Evolutionary conservation across 2,888 invertebrate genomes (phyloP).

Genomic region (Dicranocentrus wangi): DNA sequence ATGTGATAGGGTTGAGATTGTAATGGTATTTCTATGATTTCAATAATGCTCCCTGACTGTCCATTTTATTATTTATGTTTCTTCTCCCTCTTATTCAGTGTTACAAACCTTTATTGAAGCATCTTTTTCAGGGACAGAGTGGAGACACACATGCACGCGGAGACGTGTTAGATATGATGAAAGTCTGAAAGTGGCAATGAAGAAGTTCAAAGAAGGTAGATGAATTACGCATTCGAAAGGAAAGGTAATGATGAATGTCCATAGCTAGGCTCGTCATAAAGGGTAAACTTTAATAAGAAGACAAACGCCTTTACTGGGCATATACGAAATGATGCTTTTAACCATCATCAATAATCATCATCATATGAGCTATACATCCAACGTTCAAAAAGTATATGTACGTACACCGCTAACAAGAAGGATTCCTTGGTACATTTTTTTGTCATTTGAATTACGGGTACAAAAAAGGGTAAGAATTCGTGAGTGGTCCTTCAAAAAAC

Average conservation of each 20-base stretch:
- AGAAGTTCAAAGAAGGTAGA: slow-evolving; percentile 6
- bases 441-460: slow-evolving; percentile 38
- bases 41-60: slow-evolving; percentile 37
- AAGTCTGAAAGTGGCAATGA: slow-evolving; percentile 7
- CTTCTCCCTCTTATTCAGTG: slow-evolving; percentile 18
- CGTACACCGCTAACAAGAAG: too few species aligned
- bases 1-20: slow-evolving; percentile 41
- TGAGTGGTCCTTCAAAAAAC: slow-evolving; percentile 59
- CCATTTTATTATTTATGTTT: slow-evolving; percentile 44
- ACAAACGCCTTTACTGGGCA: too few species aligned
- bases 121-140: too few species aligned
- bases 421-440: too few species aligned
- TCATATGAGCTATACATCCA: too few species aligned
- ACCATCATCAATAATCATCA: too few species aligned
- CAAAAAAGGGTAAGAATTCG: slow-evolving; percentile 48
- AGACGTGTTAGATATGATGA: slow-evolving; percentile 11
- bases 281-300: slow-evolving; percentile 1
- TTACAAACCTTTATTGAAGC: slow-evolving; percentile 4
- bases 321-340: too few species aligned
- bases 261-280: background rate
- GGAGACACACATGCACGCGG: too few species aligned
- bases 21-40: slow-evolving; percentile 35
- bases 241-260: slow-evolving; percentile 12
- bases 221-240: background rate
- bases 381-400: too few species aligned